Evolutionary conservation across 2,888 invertebrate genomes (phyloP).

Genomic region (Rutpela maculata): DNA sequence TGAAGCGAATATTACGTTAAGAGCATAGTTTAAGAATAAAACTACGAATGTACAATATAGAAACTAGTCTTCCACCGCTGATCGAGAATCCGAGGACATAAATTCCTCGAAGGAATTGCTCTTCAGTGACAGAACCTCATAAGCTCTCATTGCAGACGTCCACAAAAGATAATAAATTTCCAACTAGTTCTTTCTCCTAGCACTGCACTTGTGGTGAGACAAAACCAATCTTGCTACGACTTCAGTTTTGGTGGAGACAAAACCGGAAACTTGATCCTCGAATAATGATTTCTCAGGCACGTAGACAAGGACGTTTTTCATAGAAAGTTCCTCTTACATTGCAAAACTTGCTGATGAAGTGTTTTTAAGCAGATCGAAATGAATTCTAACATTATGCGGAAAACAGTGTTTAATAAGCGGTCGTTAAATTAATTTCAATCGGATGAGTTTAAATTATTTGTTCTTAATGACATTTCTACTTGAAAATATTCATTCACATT

Average conservation of each 20-base stretch:
- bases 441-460: not conserved
- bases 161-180: constrained; percentile 24
- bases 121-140: constrained; percentile 20
- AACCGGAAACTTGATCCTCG: constrained; percentile 30
- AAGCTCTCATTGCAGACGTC: constrained; percentile 14
- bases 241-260: constrained; percentile 21
- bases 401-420: not conserved
- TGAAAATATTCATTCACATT: not conserved
- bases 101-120: constrained; percentile 1
- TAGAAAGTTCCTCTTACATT: constrained; percentile 16
- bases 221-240: constrained; percentile 21
- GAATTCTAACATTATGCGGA: not conserved
- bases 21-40: not conserved
- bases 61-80: not conserved
- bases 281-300: constrained; percentile 23
- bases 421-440: not conserved
- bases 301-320: constrained; percentile 11
- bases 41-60: not conserved
- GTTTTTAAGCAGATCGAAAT: not conserved
- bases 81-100: not conserved
- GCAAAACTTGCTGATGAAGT: constrained; percentile 14
- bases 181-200: constrained; percentile 5
- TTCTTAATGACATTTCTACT: no score
- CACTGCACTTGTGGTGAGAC: constrained; percentile 12
- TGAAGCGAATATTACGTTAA: no score